Evolutionary conservation across 2,113 vertebrate genomes (phyloP), one percentile per base, ranked within the genome.

Genomic region (Hypanus sabinus): DNA sequence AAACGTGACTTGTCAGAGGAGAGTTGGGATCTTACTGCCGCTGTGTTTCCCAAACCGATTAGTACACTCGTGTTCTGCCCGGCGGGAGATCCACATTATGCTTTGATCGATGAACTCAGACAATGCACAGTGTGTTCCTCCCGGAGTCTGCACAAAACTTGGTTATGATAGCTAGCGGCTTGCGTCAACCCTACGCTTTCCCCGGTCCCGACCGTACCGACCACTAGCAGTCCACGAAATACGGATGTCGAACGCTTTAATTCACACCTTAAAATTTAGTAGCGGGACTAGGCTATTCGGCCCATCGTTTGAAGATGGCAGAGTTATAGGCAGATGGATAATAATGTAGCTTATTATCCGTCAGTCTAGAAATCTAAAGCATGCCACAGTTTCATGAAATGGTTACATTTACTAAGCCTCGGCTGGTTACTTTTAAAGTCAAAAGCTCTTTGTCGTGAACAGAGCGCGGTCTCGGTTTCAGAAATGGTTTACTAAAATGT

Each of bases 291-390:
- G 46, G 46, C 46, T 1, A 46, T 46, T 46, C 46, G 46, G 46
- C 46, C 1, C 46, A 46, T 46, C 46, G 46, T 46, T 46, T 46
- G 46, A 46, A 46, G 46, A 46, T 46, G 2, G 4, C 46, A 46
- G 46, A 46, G 46, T 46, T 46, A 46, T 46, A 46, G 46, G 3
- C 46, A 46, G 46, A 46, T 46, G 46, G 46, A 46, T 46, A 46
- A 46, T 46, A 46, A 46, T 46, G 46, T 46, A 27, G 91, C 68
- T 93, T 46, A 73, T 73, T 93, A 93, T 93, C 68, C 68, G 73
- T 93, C 68, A 73, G 91, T 93, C 91, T 93, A 10, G 91, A 93
- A 73, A 68, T 24, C 20, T 93, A 27, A 73, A 22, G 91, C 91
- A 71, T 55, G 46, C 68, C 18, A 75, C 68, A 46, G 73, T 73